A percentile compares a stretch with the other conserved stretches of the same genome.
phyloP scores from a whole-genome alignment of 1,140 invertebrate genomes.

The Neotoxoptera formosana region DNA sequence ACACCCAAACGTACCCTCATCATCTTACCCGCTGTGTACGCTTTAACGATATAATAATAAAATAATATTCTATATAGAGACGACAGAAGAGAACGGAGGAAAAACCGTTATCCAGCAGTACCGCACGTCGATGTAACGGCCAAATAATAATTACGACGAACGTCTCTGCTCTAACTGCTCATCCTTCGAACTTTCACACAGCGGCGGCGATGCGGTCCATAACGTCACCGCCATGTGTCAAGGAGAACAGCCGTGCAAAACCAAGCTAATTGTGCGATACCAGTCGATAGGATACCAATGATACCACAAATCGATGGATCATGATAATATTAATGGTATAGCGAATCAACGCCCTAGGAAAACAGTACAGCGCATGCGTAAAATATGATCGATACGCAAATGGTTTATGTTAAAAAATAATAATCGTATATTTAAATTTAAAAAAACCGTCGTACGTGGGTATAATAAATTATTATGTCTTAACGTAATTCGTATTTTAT shows the following conservation, averaged over 20 bases:
- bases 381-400: not conserved
- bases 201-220: not conserved
- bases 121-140: not conserved
- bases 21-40: not conserved
- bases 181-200: constrained; percentile 43
- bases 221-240: not conserved
- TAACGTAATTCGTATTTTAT: constrained; percentile 5
- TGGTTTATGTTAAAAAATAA: not conserved
- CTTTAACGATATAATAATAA: too few species aligned
- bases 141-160: constrained; percentile 26
- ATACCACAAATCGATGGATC: not conserved
- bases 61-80: not conserved
- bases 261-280: not conserved
- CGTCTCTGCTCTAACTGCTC: not conserved
- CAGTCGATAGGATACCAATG: not conserved
- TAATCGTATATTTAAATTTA: constrained; percentile 10
- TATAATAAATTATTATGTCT: not conserved
- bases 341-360: not conserved
- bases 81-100: not conserved
- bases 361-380: not conserved
- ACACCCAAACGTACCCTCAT: not conserved
- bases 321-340: not conserved
- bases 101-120: constrained; percentile 6
- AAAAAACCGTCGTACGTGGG: not conserved
- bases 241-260: not conserved